Evolutionary conservation across 2,113 vertebrate species (phyloP).

Genomic region (Oryzias curvinotus): DNA sequence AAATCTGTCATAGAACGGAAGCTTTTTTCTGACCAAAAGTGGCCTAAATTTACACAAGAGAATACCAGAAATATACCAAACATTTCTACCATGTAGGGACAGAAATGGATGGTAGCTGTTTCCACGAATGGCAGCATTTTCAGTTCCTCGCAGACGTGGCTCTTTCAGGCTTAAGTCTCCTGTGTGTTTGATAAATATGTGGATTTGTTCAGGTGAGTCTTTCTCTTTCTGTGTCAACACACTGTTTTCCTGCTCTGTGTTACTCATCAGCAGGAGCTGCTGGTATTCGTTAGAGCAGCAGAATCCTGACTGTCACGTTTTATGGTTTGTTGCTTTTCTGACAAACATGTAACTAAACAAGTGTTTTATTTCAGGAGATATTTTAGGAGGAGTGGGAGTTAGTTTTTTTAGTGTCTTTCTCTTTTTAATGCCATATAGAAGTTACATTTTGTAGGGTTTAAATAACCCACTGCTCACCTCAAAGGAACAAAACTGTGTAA

Average conservation of each 20-base stretch:
- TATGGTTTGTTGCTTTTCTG: constrained; percentile 60
- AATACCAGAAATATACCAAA: no score
- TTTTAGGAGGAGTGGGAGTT: constrained; percentile 57
- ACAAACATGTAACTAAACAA: constrained; percentile 59
- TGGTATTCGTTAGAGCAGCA: constrained; percentile 52
- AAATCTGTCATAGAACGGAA: no score
- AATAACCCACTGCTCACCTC: no score
- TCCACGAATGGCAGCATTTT: background rate
- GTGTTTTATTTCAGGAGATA: constrained; percentile 66
- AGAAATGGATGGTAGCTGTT: no score
- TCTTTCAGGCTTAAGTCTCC: constrained; percentile 33
- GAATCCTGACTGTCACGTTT: constrained; percentile 50
- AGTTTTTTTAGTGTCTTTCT: constrained; percentile 43
- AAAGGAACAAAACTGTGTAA: no score
- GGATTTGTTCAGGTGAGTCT: constrained; percentile 51
- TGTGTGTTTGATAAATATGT: constrained; percentile 46
- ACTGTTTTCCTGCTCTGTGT: constrained; percentile 35
- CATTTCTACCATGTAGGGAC: no score
- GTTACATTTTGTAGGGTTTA: no score
- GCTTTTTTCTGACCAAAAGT: no score
- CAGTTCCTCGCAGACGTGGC: constrained; percentile 1
- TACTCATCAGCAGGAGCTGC: constrained; percentile 57
- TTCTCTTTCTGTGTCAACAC: constrained; percentile 42
- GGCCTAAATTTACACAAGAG: no score
- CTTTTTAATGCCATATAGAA: constrained; percentile 48